Base-by-base conservation (phyloP, 2,113 vertebrate species). In the Hiodon tergisus region DNA sequence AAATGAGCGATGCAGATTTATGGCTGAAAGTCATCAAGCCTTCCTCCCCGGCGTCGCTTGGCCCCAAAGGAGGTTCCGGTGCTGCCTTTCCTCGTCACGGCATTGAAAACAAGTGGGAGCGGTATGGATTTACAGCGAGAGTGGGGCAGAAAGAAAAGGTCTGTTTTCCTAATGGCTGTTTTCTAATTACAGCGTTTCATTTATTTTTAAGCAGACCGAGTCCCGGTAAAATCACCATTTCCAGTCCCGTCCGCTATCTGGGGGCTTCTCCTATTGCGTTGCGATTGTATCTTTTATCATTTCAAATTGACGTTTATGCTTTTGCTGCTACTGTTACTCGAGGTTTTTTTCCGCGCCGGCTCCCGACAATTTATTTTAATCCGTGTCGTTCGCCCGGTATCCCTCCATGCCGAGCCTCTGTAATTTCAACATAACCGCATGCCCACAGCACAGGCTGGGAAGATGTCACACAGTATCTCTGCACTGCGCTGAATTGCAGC, bases 221-320 rank as follows among this genome's bases (percentile, higher is more conserved):
- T 73, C 72, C 73, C 66, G 69, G 70, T 73, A 65, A 81, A 89
- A 92, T 86, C 85, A 89, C 88, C 88, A 90, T 93, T 90, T 91
- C 89, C 89, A 78, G 88, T 92, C 91, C 90, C 90, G 89, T 86
- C 87, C 89, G 91, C 90, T 91, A 88, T 94, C 91, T 91, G 84
- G 90, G 91, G 91, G 90, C 91, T 88, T 90, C 91, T 93, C 92
- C 83, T 90, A 91, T 93, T 93, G 89, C 91, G 91, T 92, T 93
- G 91, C 92, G 91, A 93, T 93, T 93, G 93, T 92, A 89, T 91
- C 90, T 87, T 93, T 92, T 90, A 93, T 93, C 92, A 93, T 94
- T 89, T 85, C 86, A 94, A 93, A 94, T 94, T 94, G 93, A 93
- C 92, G 87, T 94, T 94, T 94, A 93, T 94, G 92, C 91, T 94